phyloP scores from a whole-genome alignment of 30 jellyfish, hydroid and myxozoan species.

The Pseudorhiza aurosa region DNA sequence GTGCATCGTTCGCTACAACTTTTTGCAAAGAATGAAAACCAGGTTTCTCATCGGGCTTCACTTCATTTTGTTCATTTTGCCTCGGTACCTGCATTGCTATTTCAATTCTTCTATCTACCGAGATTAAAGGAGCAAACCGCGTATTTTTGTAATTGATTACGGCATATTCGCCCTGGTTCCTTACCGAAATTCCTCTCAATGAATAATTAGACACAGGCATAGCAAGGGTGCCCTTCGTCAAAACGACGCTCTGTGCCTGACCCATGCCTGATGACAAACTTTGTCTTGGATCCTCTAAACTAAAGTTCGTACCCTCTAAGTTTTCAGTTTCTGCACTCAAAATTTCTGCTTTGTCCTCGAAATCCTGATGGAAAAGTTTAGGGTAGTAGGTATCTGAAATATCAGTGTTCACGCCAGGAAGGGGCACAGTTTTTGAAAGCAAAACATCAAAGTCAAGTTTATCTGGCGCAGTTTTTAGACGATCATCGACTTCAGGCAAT shows the following conservation, averaged over 20 bases:
- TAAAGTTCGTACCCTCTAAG: no score
- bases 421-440: background rate
- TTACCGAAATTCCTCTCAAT: conserved; percentile 46
- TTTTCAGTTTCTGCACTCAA: background rate
- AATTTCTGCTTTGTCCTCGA: background rate
- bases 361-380: background rate
- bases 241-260: conserved; percentile 36
- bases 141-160: conserved; percentile 45
- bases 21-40: background rate
- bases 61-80: background rate
- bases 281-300: no score
- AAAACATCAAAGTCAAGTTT: background rate
- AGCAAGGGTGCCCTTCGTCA: conserved; percentile 58
- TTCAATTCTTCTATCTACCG: conserved; percentile 49
- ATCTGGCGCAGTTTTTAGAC: no score
- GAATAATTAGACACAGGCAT: conserved; percentile 48
- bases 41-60: background rate
- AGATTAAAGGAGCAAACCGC: conserved; percentile 42
- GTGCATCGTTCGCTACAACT: background rate
- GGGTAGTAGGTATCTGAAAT: background rate
- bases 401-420: background rate
- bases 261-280: conserved; percentile 26
- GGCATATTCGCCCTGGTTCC: conserved; percentile 67
- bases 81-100: conserved; percentile 34
- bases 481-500: no score